A percentile compares a stretch with the other conserved stretches of the same genome.
phyloP scores from a whole-genome alignment of 2,113 vertebrate species.

The Syngnathoides biaculeatus region DNA sequence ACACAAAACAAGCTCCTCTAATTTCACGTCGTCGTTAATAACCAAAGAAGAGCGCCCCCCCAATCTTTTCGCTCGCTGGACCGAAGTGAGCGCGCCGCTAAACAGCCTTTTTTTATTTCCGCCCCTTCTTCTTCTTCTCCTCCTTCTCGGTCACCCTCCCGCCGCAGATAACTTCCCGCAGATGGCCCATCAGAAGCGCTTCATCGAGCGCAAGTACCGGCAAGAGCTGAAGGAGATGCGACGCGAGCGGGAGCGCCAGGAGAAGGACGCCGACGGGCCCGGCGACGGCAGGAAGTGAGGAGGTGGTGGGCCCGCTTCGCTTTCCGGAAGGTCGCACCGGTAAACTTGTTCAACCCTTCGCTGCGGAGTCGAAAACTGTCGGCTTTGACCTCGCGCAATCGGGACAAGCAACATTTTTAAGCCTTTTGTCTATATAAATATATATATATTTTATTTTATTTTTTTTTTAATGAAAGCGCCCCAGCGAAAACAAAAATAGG shows the following conservation, averaged over 20 bases:
- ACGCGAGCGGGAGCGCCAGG: slow-evolving; percentile 92
- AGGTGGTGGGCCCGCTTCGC: background rate
- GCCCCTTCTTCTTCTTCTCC: slow-evolving; percentile 32
- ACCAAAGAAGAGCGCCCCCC: background rate
- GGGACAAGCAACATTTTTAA: too few relatives aligned
- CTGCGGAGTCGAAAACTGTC: too few relatives aligned
- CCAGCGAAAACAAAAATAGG: background rate
- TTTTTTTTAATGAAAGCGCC: too few relatives aligned
- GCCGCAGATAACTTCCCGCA: slow-evolving; percentile 98
- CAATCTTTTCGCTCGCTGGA: slow-evolving; percentile 10
- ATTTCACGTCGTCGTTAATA: background rate
- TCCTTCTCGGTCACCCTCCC: slow-evolving; percentile 27
- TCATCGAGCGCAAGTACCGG: slow-evolving; percentile 99
- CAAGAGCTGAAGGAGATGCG: slow-evolving; percentile 99
- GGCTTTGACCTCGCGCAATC: too few relatives aligned
- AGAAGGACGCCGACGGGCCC: slow-evolving; percentile 84
- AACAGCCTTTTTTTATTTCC: slow-evolving; percentile 14
- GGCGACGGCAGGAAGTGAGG: slow-evolving; percentile 84
- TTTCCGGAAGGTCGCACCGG: too few relatives aligned
- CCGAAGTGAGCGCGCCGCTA: background rate
- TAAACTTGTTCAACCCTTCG: too few relatives aligned
- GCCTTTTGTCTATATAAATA: too few relatives aligned
- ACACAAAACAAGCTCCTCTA: slow-evolving; percentile 6
- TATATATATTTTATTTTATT: too few relatives aligned
- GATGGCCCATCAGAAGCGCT: slow-evolving; percentile 99